A percentile compares a stretch with the other conserved stretches of the same genome.
These are phyloP conservation scores for Selene dorsalis DNA, from an alignment of 2,797 vertebrate genomes.

Conservation along the genomic window DNA sequence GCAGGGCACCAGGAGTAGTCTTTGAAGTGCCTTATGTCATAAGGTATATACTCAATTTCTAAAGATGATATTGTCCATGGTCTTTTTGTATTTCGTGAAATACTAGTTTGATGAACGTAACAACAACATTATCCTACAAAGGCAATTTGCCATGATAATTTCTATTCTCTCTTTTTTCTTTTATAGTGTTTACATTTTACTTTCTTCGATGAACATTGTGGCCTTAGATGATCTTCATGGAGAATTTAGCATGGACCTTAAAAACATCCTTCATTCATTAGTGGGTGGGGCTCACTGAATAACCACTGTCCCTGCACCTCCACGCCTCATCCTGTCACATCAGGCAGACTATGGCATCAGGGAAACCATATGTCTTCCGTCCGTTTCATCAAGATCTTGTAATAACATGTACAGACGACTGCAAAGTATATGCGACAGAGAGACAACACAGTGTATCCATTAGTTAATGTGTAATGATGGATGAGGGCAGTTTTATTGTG, in stretches of 20 bases:
- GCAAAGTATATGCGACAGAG: constrained; percentile 20
- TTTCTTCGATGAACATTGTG: constrained; percentile 81
- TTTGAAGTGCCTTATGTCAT: constrained; percentile 86
- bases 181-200: constrained; percentile 80
- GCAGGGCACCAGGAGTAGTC: constrained; percentile 73
- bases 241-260: constrained; percentile 78
- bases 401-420: constrained; percentile 52
- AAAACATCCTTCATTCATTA: constrained; percentile 58
- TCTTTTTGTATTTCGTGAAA: constrained; percentile 33
- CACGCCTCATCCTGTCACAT: constrained; percentile 69
- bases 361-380: constrained; percentile 81
- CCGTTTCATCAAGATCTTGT: constrained; percentile 53
- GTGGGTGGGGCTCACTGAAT: constrained; percentile 59
- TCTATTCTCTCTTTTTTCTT: constrained; percentile 50
- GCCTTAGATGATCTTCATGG: constrained; percentile 83
- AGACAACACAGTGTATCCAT: constrained; percentile 33
- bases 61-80: constrained; percentile 6
- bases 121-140: constrained; percentile 23
- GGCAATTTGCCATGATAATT: constrained; percentile 36
- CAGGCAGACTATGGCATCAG: constrained; percentile 75
- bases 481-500: constrained; percentile 22
- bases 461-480: constrained; percentile 42
- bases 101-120: constrained; percentile 15
- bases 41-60: constrained; percentile 67
- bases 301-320: constrained; percentile 73